Evolutionary conservation across 2,113 vertebrate genomes (phyloP).

Genomic region (Callionymus lyra): DNA sequence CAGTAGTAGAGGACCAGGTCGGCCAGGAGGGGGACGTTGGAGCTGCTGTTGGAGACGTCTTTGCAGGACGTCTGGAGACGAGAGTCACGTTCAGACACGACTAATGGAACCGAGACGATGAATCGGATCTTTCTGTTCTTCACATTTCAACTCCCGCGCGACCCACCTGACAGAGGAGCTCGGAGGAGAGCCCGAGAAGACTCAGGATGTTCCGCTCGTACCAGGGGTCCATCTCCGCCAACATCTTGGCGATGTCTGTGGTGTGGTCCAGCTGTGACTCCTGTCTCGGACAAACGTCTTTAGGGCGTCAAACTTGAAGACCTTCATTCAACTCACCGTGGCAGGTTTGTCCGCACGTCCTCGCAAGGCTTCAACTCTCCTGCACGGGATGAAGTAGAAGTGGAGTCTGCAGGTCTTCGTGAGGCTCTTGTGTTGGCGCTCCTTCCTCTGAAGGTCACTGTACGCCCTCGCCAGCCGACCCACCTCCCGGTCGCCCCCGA

Average conservation of each 20-base stretch:
- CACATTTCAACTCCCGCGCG: too few species aligned
- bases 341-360: constrained; percentile 30
- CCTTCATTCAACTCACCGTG: too few species aligned
- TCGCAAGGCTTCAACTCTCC: constrained; percentile 48
- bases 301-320: too few species aligned
- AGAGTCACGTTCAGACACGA: too few species aligned
- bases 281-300: too few species aligned
- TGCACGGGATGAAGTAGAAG: constrained; percentile 83
- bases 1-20: constrained; percentile 94
- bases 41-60: constrained; percentile 18
- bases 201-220: constrained; percentile 84
- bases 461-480: constrained; percentile 88
- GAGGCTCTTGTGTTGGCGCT: constrained; percentile 72
- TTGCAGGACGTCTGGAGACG: constrained; percentile 59
- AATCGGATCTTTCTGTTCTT: too few species aligned
- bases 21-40: constrained; percentile 75
- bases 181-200: constrained; percentile 81
- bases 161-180: constrained; percentile 80
- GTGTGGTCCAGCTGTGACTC: constrained; percentile 61
- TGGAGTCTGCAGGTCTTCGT: constrained; percentile 82
- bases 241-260: constrained; percentile 79
- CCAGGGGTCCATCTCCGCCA: constrained; percentile 89
- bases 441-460: constrained; percentile 76
- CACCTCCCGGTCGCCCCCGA: constrained; percentile 82
- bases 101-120: too few species aligned